Evolutionary conservation across 2,888 invertebrate genomes (phyloP).

Genomic region (Erynnis tages): DNA sequence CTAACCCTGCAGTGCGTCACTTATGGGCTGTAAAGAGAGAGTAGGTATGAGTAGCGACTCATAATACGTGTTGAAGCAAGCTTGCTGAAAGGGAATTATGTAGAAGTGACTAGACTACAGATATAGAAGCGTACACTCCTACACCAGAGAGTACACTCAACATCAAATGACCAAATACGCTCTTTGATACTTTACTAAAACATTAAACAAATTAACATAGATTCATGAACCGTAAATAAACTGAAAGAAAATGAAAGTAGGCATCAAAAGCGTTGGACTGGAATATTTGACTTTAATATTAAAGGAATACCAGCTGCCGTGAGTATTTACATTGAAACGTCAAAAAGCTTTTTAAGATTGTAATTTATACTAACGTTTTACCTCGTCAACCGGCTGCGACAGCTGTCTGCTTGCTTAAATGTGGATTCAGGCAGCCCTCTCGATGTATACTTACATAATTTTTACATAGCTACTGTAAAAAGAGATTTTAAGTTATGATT

Average conservation of each 20-base stretch:
- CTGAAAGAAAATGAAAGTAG: neutral
- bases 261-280: neutral
- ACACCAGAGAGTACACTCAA: no score
- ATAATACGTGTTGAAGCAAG: no score
- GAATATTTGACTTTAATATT: neutral
- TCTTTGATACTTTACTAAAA: constrained; percentile 13
- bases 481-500: neutral
- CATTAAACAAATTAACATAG: neutral
- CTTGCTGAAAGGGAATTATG: no score
- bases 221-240: neutral
- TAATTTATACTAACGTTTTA: constrained; percentile 18
- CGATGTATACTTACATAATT: neutral
- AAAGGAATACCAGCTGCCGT: neutral
- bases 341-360: constrained; percentile 22
- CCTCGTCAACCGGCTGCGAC: constrained; percentile 14
- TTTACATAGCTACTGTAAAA: neutral
- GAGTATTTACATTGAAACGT: constrained; percentile 10
- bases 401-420: constrained; percentile 12
- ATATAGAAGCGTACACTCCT: no score
- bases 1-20: no score
- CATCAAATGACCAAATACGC: no score
- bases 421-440: neutral
- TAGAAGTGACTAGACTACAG: no score
- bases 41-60: no score
- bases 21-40: no score